Evolutionary conservation across 2,888 invertebrate species (phyloP), one percentile per base, ranked within the genome.

Genomic region (Spodoptera littoralis): DNA sequence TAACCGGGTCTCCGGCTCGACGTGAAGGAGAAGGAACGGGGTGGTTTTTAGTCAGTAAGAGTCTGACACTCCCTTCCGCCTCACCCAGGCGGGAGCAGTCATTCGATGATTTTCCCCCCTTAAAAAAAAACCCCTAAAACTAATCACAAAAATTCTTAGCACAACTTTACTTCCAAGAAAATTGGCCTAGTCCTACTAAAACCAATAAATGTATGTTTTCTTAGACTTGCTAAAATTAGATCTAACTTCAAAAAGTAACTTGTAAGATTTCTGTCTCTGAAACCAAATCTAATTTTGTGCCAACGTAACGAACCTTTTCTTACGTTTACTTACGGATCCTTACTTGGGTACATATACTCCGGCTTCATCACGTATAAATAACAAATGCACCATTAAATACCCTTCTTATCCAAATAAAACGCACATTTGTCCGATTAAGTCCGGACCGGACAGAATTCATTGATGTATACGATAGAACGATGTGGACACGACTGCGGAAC

Each of bases 351-450:
- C 54, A 45, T 61, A 63, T 49, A 45, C 18, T 18, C 18, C 18
- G 18, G 18, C 36, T 18, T 74, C 44, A 56, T 54, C 30, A 18
- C 30, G 58, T 49, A 74, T 76, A 80, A 79, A 70, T 65, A 70
- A 73, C 63, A 50, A 64, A 68, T 77, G 69, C 65, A 66, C 66
- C 68, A 67, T 69, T 70, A 76, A 74, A 77, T 63, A 65, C 52
- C 60, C 54, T 61, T 62, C 77, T 71, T 71, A 68, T 69, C 70
- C 70, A 76, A 76, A 80, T 80, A 80, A 77, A 82, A 79, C 76
- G 79, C 79, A 82, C 79, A 87, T 86, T 87, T 84, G 83, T 87
- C 83, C 76, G 43, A 64, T 57, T 60, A 83, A 83, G 81, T 83
- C 83, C 77, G 66, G 60, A 46, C 70, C 70, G 73, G 73, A 78